Percentiles rank a stretch among this genome's conserved stretches.
Conservation (phyloP, 1,140 invertebrate species). For the Frieseomelitta varia region DNA sequence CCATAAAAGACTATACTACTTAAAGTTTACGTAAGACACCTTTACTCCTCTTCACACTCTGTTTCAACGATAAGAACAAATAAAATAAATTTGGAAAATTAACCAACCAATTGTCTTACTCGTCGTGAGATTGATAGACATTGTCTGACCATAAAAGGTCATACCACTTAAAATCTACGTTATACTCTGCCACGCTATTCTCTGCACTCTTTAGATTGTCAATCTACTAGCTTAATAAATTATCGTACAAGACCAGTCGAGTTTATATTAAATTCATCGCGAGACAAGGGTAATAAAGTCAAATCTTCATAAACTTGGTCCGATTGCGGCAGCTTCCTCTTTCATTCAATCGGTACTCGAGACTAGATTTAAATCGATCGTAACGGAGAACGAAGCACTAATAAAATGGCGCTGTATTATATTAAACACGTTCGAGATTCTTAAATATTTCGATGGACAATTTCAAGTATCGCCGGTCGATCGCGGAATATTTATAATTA, state of each 20-base stretch:
- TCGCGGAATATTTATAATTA: constrained; percentile 26
- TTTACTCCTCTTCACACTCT: no score
- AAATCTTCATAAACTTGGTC: neutral
- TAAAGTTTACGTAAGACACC: no score
- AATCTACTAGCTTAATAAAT: neutral
- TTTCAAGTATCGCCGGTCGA: neutral
- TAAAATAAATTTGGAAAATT: no score
- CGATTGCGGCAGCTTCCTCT: neutral
- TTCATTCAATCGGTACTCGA: neutral
- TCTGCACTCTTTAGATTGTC: neutral
- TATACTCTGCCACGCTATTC: neutral
- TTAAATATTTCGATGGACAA: no score
- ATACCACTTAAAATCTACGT: neutral
- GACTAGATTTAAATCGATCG: neutral
- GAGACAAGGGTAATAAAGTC: neutral
- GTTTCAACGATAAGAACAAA: no score
- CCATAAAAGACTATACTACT: neutral
- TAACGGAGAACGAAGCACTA: neutral
- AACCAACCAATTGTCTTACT: no score
- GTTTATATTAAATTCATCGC: neutral
- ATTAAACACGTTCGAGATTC: neutral
- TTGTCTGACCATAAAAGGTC: no score
- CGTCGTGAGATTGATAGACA: no score
- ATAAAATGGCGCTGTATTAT: neutral
- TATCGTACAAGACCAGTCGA: neutral